A percentile compares a stretch with the other conserved stretches of the same genome.
Evolutionary conservation across 1,140 invertebrate species (phyloP).

Genomic region (Drosophila kurseongensis): DNA sequence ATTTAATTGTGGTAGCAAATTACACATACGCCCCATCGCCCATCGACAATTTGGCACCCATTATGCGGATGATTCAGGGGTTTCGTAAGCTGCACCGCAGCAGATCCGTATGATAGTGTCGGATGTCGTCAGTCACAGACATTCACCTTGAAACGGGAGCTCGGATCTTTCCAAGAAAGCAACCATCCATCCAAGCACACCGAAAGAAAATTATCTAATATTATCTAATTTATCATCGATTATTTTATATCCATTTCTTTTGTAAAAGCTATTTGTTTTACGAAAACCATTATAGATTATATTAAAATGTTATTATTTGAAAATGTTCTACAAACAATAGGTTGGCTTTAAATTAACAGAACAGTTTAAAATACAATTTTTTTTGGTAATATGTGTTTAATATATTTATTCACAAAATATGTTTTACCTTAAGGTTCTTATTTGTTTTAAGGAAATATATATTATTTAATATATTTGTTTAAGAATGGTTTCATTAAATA

Average conservation of each 20-base stretch:
- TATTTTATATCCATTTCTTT: neutral
- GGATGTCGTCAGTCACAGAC: slow-evolving; percentile 51
- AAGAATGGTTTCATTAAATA: too few relatives aligned
- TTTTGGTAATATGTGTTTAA: too few relatives aligned
- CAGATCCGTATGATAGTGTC: slow-evolving; percentile 64
- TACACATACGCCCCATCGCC: slow-evolving; percentile 68
- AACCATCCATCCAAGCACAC: slow-evolving; percentile 34
- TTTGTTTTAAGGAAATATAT: too few relatives aligned
- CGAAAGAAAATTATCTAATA: neutral
- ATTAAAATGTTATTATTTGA: too few relatives aligned
- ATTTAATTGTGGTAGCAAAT: slow-evolving; percentile 70
- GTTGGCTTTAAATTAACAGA: too few relatives aligned
- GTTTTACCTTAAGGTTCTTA: too few relatives aligned
- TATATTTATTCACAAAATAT: too few relatives aligned
- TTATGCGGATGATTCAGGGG: slow-evolving; percentile 70
- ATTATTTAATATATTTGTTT: too few relatives aligned
- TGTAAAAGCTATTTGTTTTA: too few relatives aligned
- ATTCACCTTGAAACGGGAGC: slow-evolving; percentile 77
- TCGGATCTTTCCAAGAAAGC: slow-evolving; percentile 30
- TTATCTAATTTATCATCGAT: neutral
- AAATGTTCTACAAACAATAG: too few relatives aligned
- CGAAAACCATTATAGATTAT: too few relatives aligned
- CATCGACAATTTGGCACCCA: slow-evolving; percentile 44
- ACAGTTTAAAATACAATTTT: too few relatives aligned
- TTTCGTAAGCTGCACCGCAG: slow-evolving; percentile 62